phyloP scores from a whole-genome alignment of 1,140 invertebrate species.

The Eriosoma lanigerum region DNA sequence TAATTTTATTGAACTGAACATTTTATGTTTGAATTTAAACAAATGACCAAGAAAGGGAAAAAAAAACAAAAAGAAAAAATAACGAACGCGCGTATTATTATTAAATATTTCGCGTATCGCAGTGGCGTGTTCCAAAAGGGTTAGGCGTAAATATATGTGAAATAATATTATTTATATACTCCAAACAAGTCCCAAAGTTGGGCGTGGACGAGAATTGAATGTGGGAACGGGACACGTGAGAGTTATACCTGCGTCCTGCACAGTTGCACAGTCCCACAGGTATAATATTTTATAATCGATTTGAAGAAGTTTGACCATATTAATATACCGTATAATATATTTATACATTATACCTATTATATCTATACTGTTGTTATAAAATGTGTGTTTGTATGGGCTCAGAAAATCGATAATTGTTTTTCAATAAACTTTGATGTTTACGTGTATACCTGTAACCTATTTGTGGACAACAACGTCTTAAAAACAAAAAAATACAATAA shows the following conservation, averaged over 20 bases:
- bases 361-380: no score
- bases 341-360: not conserved
- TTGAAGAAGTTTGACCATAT: not conserved
- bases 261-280: not conserved
- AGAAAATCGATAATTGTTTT: no score
- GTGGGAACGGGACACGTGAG: not conserved
- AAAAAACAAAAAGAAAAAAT: not conserved
- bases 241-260: no score
- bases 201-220: not conserved
- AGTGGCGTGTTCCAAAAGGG: not conserved
- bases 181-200: not conserved
- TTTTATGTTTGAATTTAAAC: slow-evolving; percentile 10
- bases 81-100: not conserved
- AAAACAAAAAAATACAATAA: no score
- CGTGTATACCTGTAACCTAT: no score
- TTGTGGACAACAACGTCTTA: no score
- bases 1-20: not conserved
- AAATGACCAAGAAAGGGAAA: not conserved
- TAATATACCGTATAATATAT: not conserved
- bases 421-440: no score
- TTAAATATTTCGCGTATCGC: not conserved
- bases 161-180: not conserved
- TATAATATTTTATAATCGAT: slow-evolving; percentile 4
- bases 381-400: no score
- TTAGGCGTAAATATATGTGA: not conserved